Evolutionary conservation across 2,797 vertebrate species (phyloP).

Genomic region (Staurois parvus): DNA sequence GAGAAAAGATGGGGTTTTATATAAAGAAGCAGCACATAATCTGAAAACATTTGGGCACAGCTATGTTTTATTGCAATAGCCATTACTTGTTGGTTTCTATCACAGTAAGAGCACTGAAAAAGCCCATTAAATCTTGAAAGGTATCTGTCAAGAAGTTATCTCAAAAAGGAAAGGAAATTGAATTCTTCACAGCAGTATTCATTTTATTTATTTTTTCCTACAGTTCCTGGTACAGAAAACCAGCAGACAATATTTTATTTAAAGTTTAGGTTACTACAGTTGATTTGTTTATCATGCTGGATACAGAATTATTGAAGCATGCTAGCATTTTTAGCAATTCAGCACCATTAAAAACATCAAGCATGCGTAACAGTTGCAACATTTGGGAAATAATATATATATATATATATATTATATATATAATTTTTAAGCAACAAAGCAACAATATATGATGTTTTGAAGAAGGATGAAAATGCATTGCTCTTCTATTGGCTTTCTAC

Average conservation of each 20-base stretch:
- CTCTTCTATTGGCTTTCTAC: slow-evolving; percentile 10
- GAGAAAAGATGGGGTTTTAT: neutral
- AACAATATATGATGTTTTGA: neutral
- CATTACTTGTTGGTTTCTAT: slow-evolving; percentile 45
- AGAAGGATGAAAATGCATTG: slow-evolving; percentile 26
- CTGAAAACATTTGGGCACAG: slow-evolving; percentile 26
- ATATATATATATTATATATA: no score
- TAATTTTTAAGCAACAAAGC: no score
- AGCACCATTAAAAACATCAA: slow-evolving; percentile 44
- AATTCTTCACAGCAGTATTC: slow-evolving; percentile 38
- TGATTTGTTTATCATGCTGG: slow-evolving; percentile 39
- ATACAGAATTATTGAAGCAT: slow-evolving; percentile 44
- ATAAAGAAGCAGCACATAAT: slow-evolving; percentile 20
- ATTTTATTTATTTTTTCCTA: slow-evolving; percentile 8
- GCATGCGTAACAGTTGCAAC: slow-evolving; percentile 5
- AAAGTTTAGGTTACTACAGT: slow-evolving; percentile 51
- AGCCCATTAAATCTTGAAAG: slow-evolving; percentile 54
- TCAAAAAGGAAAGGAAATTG: slow-evolving; percentile 53
- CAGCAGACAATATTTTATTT: slow-evolving; percentile 51
- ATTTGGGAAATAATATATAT: neutral
- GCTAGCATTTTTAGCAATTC: slow-evolving; percentile 4
- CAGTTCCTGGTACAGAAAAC: slow-evolving; percentile 22
- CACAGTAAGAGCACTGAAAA: slow-evolving; percentile 35
- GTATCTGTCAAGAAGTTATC: slow-evolving; percentile 50
- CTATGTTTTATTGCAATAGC: slow-evolving; percentile 35